Evolutionary conservation across 2,888 invertebrate species (phyloP).

Genomic region (Polydrusus tereticollis): DNA sequence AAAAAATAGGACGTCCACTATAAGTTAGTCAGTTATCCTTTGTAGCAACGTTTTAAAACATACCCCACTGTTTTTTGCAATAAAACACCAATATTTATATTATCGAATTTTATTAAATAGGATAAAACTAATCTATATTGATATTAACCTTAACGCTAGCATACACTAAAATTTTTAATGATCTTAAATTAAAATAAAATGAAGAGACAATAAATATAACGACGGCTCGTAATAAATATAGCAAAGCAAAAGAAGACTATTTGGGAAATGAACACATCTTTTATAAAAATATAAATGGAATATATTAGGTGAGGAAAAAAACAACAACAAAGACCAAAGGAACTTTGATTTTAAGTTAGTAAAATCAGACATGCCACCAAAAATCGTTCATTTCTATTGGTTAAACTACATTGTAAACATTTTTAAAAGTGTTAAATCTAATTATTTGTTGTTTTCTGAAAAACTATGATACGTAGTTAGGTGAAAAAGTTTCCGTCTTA

Average conservation of each 20-base stretch:
- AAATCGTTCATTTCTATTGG: no score
- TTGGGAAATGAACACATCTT: slow-evolving; percentile 23
- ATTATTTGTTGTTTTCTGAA: no score
- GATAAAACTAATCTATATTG: slow-evolving; percentile 52
- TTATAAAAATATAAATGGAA: not conserved
- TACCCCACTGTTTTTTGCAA: not conserved
- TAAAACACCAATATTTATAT: slow-evolving; percentile 6
- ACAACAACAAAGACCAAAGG: not conserved
- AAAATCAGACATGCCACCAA: no score
- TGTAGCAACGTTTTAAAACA: not conserved
- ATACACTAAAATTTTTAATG: slow-evolving; percentile 21
- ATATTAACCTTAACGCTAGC: slow-evolving; percentile 50
- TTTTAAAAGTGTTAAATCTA: no score
- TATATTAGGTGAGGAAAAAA: not conserved
- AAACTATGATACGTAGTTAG: no score
- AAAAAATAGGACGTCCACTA: slow-evolving; percentile 72
- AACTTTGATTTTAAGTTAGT: not conserved
- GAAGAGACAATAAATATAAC: slow-evolving; percentile 8
- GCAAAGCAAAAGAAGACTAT: slow-evolving; percentile 18
- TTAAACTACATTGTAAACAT: no score
- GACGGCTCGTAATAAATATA: slow-evolving; percentile 15
- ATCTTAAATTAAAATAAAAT: slow-evolving; percentile 1
- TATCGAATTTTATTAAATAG: slow-evolving; percentile 50
- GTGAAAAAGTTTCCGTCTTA: no score
- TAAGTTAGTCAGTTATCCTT: not conserved